These are phyloP conservation scores for Caerostris darwini DNA, from an alignment of 1,140 invertebrate species.

Conservation along the genomic window DNA sequence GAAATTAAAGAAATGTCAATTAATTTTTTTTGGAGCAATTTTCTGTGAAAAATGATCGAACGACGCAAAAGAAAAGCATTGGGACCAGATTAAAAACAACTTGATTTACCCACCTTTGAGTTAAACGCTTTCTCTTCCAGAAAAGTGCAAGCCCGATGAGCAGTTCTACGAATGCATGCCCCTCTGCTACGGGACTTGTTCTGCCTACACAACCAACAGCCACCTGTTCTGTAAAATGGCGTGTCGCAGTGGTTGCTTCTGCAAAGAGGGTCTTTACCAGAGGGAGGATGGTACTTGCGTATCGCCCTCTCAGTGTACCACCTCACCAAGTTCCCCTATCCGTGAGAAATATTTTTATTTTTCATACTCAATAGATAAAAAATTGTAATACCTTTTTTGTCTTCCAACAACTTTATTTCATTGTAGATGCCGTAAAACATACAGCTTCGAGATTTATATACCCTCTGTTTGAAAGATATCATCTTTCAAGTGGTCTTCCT, in stretches of 20 bases:
- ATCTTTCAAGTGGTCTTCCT: no score
- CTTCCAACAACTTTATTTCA: neutral
- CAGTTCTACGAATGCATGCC: slow-evolving; percentile 27
- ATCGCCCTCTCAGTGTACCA: neutral
- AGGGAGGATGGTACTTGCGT: slow-evolving; percentile 57
- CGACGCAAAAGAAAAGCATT: neutral
- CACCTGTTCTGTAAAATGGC: neutral
- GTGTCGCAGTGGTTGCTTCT: slow-evolving; percentile 73
- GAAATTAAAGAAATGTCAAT: no score
- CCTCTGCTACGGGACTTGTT: neutral
- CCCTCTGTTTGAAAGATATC: no score
- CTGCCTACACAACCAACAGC: neutral
- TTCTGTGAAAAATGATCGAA: no score
- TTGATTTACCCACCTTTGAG: no score
- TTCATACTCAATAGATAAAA: neutral
- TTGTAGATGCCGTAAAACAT: neutral
- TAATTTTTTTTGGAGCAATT: no score
- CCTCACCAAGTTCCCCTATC: neutral
- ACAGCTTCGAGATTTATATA: no score
- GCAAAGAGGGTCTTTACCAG: slow-evolving; percentile 61
- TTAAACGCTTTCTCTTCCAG: neutral
- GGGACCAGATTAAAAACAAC: neutral
- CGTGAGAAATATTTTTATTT: neutral
- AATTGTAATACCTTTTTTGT: no score
- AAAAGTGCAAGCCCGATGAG: neutral